Base-by-base conservation (phyloP, 2,797 vertebrate genomes). In the Thaleichthys pacificus region DNA sequence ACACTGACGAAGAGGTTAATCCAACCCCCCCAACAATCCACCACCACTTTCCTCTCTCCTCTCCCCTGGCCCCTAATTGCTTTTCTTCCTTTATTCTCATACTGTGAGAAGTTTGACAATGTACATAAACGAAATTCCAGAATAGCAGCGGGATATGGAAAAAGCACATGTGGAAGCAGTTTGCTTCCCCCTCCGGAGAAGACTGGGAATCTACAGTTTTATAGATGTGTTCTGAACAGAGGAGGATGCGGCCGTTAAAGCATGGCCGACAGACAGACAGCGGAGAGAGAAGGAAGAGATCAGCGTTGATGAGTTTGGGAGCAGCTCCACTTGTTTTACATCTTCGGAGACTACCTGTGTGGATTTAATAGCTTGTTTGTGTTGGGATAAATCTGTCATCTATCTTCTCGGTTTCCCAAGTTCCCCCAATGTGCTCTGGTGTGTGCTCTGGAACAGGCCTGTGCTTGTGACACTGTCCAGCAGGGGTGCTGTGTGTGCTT, bases 131-230 rank as follows among this genome's bases (percentile, higher is more conserved):
- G 71, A 83, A 90, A 91, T 91, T 91, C 91, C 91, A 91, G 86
- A 88, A 85, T 80, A 90, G 85, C 88, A 87, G 86, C 81, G 76
- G 91, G 85, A 87, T 85, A 85, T 87, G 87, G 87, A 92, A 88
- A 89, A 87, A 85, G 80, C 85, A 88, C 91, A 93, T 93, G 90
- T 93, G 91, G 88, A 91, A 92, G 86, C 82, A 85, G 82, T 93
- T 91, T 84, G 90, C 78, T 80, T 21, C 63, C 73, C 75, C 82
- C 85, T 86, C 79, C 70, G 74, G 75, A 87, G 79, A 77, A 82
- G 82, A 84, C 77, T 77, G 84, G 79, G 83, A 84, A 82, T 83
- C 81, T 88, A 82, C 75, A 77, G 64, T 84, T 89, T 89, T 82
- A 88, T 81, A 81, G 82, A 83, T 89, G 79, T 81, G 77, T 83